Evolutionary conservation across 1,140 invertebrate genomes (phyloP), one percentile per base, ranked within the genome.

Genomic region (Temnothorax nylanderi): DNA sequence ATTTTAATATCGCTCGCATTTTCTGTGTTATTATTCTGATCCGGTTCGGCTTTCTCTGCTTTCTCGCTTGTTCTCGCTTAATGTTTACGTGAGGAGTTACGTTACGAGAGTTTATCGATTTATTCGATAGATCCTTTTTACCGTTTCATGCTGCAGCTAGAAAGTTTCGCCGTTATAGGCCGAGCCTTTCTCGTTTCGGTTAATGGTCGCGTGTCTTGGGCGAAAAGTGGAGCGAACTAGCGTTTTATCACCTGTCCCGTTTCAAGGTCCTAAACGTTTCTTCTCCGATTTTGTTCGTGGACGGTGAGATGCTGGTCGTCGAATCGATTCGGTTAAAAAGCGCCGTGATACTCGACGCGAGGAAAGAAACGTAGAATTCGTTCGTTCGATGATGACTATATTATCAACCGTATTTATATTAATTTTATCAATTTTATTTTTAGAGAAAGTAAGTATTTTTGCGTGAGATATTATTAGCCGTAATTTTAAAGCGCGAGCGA

Each of bases 191-290:
- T 26, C 78, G 78, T 72, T 81, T 81, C 44, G 69, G 47, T 71
- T 81, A 81, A 81, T 56, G 65, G 78, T 81, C 65, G 78, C 78
- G 78, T 81, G 78, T 81, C 65, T 58, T 81, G 10, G 21, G 16
- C 65, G 49, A 81, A 81, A 81, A 81, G 78, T 81, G 10, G 78
- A 81, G 65, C 78, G 65, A 71, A 41, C 49, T 81, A 44, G 16
- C 65, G 18, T 44, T 81, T 81, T 81, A 81, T 81, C 65, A 67
- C 16, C 49, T 56, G 78, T 72, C 49, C 65, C 16, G 78, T 81
- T 81, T 81, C 78, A 81, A 81, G 78, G 49, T 81, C 64, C 49
- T 56, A 71, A 67, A 65, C 44, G 49, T 81, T 72, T 54, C 65
- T 81, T 72, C 65, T 56, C 37, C 7, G 41, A 64, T 64, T 44